phyloP scores from a whole-genome alignment of 2,888 invertebrate species.

The Hetaerina titia region DNA sequence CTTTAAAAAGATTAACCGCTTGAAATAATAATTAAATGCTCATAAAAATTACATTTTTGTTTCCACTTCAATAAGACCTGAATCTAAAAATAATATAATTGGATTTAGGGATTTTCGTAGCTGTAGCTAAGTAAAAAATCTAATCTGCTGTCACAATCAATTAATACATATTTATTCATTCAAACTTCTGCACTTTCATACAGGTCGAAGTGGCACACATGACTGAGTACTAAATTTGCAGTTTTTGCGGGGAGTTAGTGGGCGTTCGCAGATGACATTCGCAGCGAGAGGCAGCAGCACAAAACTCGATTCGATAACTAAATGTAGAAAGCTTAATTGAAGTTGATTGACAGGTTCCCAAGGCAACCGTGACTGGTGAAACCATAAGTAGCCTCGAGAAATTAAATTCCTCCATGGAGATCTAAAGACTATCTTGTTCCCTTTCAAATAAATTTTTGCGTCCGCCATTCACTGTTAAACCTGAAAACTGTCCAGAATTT shows the following conservation, averaged over 20 bases:
- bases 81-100: too few species aligned
- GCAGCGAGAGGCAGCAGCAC: background rate
- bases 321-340: background rate
- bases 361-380: background rate
- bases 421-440: background rate
- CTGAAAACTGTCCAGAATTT: background rate
- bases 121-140: too few species aligned
- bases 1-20: too few species aligned
- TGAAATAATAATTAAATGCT: too few species aligned
- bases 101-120: too few species aligned
- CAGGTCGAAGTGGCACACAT: too few species aligned
- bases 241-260: background rate
- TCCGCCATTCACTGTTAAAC: background rate
- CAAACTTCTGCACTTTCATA: background rate
- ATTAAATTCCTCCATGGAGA: conserved; percentile 1
- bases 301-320: conserved; percentile 19
- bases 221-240: background rate
- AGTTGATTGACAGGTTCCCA: background rate
- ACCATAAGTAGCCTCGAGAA: background rate
- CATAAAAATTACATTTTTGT: too few species aligned
- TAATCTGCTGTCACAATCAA: too few species aligned
- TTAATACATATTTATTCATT: background rate
- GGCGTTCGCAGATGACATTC: background rate
- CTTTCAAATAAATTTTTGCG: background rate
- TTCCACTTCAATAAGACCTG: too few species aligned